Evolutionary conservation across 2,797 vertebrate genomes (phyloP).

Genomic region (Nothura maculosa): DNA sequence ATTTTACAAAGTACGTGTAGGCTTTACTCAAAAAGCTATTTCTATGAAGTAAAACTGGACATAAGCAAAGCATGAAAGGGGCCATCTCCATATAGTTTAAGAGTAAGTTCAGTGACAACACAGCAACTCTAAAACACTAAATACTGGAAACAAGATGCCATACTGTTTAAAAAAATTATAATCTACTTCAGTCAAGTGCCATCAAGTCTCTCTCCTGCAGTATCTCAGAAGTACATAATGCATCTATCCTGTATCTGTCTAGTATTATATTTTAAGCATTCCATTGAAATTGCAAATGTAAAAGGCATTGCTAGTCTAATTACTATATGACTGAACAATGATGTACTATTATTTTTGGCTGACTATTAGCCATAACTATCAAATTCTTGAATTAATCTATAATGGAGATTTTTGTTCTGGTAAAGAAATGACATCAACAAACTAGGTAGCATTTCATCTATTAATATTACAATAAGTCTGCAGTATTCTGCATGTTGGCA

Average conservation of each 20-base stretch:
- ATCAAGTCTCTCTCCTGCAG: background rate
- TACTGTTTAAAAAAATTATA: background rate
- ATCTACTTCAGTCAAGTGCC: background rate
- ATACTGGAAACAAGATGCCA: background rate
- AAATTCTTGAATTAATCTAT: background rate
- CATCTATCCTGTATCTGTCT: background rate
- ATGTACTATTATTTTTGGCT: slow-evolving; percentile 32
- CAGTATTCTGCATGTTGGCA: background rate
- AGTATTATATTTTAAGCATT: background rate
- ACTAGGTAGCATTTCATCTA: background rate
- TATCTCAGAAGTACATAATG: background rate
- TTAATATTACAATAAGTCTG: background rate
- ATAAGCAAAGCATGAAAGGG: slow-evolving; percentile 38
- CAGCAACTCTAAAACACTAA: background rate
- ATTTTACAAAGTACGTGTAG: slow-evolving; percentile 75
- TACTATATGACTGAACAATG: background rate
- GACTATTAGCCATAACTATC: background rate
- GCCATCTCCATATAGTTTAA: background rate
- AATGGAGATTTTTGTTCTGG: slow-evolving; percentile 1
- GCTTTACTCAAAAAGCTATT: slow-evolving; percentile 68
- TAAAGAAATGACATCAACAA: background rate
- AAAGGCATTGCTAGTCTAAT: slow-evolving; percentile 10
- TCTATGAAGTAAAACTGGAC: slow-evolving; percentile 59
- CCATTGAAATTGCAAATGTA: background rate
- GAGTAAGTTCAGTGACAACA: background rate